Evolutionary conservation across 2,797 vertebrate genomes (phyloP), one percentile per base, ranked within the genome.

Genomic region (Myoxocephalus aenaeus): DNA sequence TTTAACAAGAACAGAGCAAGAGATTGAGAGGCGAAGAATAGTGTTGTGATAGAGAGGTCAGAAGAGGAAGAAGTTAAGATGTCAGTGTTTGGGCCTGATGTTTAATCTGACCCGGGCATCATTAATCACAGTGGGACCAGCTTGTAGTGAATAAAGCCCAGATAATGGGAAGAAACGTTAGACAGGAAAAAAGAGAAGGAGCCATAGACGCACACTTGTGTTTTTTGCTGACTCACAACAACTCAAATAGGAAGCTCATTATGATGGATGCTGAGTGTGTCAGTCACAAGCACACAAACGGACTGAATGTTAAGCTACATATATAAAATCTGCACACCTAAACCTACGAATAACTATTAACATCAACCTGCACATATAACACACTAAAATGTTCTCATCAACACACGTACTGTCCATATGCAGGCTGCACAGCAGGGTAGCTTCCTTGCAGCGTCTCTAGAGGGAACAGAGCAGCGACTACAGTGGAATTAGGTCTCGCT

Each of bases 401-500:
- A 48, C 56, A 64, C 63, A 72, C 40, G 14, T 14, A 10, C n/a
- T n/a, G n/a, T n/a, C n/a, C 7, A 42, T 25, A 67, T 7, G 6
- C 32, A 67, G 46, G 25, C 67, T 18, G 44, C 70, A 61, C 69
- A 86, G 62, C 78, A 32, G 54, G 57, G 44, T 20, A 29, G 62
- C 68, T 75, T 59, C 22, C 66, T 56, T 65, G 53, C 42, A 34
- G 71, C 2, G 69, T 82, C 79, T 87, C 81, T 10, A 36, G 70
- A 70, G 74, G 75, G 27, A 71, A 61, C 46, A 42, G 65, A 58
- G 50, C 53, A 76, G 72, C 14, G 20, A 56, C 77, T 73, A 61
- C 36, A 61, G 73, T 70, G 82, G 86, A 90, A 89, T 89, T 83
- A 89, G 83, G 75, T 77, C 87, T 76, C 78, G 78, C 85, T 85